Evolutionary conservation across 1,140 invertebrate species (phyloP), one percentile per base, ranked within the genome.

Genomic region (Monochamus saltuarius): DNA sequence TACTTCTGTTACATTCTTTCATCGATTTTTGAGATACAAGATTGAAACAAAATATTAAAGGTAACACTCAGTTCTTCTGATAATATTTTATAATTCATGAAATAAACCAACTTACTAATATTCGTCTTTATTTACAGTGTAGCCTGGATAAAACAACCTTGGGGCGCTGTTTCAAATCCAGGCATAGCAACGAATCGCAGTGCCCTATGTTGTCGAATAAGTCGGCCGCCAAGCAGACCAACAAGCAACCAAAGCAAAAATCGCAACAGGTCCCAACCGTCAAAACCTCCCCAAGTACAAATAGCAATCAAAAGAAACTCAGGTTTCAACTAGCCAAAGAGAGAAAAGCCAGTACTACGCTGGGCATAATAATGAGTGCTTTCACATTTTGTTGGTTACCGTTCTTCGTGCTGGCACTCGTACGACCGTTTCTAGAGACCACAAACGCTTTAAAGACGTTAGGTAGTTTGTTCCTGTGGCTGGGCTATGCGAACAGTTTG

Each of bases 381-480:
- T 99, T 99, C 72, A 92, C 90, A 11, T 81, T 97, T 54, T 99
- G 96, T 75, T 99, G 96, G 97, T 79, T 98, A 35, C 97, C 97
- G 1, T 99, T 97, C 77, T 98, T 99, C 77, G 90, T 97, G 7
- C 81, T 96, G 35, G 94, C 95, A 1, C 78, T 97, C 8, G 85
- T 97, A 34, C 83, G 87, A 70, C 92, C 87, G n/a, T 95, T 95
- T 71, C 79, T 91, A 3, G 54, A 89, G 89, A 59, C 87, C 83
- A 50, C 69, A 22, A 51, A 64, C 22, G 70, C 82, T 84, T 38
- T 91, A 80, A 92, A 86, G 83, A 74, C 91, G 37, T 51, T 67
- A 37, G 45, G 61, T 38, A 67, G 61, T 13, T 42, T 92, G 92
- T 88, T 95, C 71, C 83, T 93, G 19, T 97, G 94, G 94, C 79